Evolutionary conservation across 2,888 invertebrate genomes (phyloP), one percentile per base, ranked within the genome.

Genomic region (Synergus itoensis): DNA sequence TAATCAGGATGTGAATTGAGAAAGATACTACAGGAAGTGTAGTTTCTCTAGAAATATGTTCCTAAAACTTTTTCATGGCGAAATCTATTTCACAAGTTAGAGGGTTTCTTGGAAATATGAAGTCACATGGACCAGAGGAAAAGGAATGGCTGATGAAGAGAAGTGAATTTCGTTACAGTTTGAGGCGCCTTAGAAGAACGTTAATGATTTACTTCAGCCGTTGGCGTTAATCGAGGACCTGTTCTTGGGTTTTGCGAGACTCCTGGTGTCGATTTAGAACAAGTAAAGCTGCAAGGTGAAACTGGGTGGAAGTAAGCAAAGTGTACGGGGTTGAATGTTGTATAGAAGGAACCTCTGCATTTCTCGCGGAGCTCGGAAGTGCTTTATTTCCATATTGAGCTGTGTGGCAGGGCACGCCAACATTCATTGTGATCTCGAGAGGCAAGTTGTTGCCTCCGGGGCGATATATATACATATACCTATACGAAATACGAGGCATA

Each of bases 331-430:
- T 78, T 81, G 81, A 85, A 84, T 83, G 79, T 45, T 43, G 65
- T 18, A 67, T 43, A 67, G 81, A 83, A 80, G 79, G 79, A 83
- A 82, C 85, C 85, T 83, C 86, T 87, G 87, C 85, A 87, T 88
- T 88, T 88, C 85, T 85, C 84, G 86, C 83, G 84, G 84, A 87
- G 84, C 87, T 86, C 87, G 87, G 87, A 89, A 89, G 88, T 87
- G 87, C 88, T 90, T 89, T 88, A 90, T 90, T 90, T 89, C 88
- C 88, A 90, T 89, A 88, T 86, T 85, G 86, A 82, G 83, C 82
- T 78, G 76, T 81, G 77, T 80, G 81, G 86, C 85, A 81, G 85
- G 86, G 82, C 84, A 83, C 85, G 87, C 86, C 85, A 84, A 87
- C 88, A 85, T 85, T 84, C 85, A 84, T 87, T 83, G 85, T 84